A percentile compares a stretch with the other conserved stretches of the same genome.
phyloP scores from a whole-genome alignment of 1,140 invertebrate genomes.

The Littorina saxatilis region DNA sequence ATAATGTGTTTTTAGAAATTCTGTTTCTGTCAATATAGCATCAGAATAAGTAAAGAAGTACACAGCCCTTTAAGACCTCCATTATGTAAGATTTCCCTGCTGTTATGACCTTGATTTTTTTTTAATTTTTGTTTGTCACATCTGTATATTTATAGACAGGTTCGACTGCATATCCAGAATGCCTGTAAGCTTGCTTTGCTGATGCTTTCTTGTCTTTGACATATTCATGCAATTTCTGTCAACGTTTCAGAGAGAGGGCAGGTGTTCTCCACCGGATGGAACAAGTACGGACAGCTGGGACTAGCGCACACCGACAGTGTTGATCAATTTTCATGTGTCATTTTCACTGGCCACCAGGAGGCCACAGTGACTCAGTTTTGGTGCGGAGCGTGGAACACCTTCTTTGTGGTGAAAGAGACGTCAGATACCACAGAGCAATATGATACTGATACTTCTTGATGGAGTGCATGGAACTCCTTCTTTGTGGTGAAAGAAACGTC shows the following conservation, averaged over 20 bases:
- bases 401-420: background rate
- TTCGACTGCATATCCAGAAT: background rate
- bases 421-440: too few species aligned
- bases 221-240: background rate
- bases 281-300: constrained; percentile 67
- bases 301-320: constrained; percentile 51
- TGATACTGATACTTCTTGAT: too few species aligned
- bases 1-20: too few species aligned
- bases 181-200: too few species aligned
- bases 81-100: too few species aligned
- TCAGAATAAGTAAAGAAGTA: too few species aligned
- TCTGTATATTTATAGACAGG: background rate
- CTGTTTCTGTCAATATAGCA: too few species aligned
- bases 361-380: background rate
- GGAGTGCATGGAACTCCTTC: constrained; percentile 4
- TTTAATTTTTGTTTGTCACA: background rate
- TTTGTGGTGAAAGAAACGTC: constrained; percentile 1
- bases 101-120: too few species aligned
- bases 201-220: background rate
- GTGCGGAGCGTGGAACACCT: constrained; percentile 11
- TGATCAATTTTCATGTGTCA: constrained; percentile 42
- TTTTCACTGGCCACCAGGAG: background rate
- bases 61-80: background rate
- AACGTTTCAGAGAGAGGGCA: constrained; percentile 48
- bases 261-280: constrained; percentile 63